phyloP scores from a whole-genome alignment of 2,888 invertebrate genomes.

The Drosophila histrio region DNA sequence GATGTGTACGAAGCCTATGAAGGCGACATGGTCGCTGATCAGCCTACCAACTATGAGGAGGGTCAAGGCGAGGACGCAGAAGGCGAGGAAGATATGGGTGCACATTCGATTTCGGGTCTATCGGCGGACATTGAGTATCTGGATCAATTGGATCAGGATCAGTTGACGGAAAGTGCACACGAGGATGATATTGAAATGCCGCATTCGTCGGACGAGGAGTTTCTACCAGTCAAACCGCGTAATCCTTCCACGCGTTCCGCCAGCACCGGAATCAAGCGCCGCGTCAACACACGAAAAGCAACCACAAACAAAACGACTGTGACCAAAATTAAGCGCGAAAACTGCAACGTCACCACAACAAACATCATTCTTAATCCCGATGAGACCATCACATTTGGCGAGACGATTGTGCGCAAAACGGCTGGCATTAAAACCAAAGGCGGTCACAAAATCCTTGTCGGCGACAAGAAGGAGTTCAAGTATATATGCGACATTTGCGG shows the following conservation, averaged over 20 bases:
- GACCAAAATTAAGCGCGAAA: constrained; percentile 45
- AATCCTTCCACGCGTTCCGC: constrained; percentile 21
- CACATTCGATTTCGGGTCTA: constrained; percentile 59
- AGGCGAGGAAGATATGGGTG: constrained; percentile 56
- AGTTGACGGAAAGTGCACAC: constrained; percentile 69
- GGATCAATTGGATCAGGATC: constrained; percentile 73
- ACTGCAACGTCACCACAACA: constrained; percentile 26
- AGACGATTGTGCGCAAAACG: constrained; percentile 56
- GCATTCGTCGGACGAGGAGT: constrained; percentile 73
- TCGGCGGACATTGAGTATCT: constrained; percentile 77
- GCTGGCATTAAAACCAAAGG: constrained; percentile 67
- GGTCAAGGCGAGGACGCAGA: constrained; percentile 58
- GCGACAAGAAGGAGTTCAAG: constrained; percentile 76
- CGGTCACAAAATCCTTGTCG: constrained; percentile 64
- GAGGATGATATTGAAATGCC: constrained; percentile 63
- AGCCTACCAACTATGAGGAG: constrained; percentile 54
- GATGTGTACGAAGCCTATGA: constrained; percentile 79
- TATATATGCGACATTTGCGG: constrained; percentile 84
- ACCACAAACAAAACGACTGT: constrained; percentile 7
- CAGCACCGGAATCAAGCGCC: constrained; percentile 32
- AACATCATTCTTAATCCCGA: constrained; percentile 60
- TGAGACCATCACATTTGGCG: constrained; percentile 41
- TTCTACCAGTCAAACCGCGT: constrained; percentile 47
- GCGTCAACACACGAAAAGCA: constrained; percentile 37
- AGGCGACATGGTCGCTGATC: constrained; percentile 65